Evolutionary conservation across 2,113 vertebrate species (phyloP), one percentile per base, ranked within the genome.

Genomic region (Thunnus maccoyii): DNA sequence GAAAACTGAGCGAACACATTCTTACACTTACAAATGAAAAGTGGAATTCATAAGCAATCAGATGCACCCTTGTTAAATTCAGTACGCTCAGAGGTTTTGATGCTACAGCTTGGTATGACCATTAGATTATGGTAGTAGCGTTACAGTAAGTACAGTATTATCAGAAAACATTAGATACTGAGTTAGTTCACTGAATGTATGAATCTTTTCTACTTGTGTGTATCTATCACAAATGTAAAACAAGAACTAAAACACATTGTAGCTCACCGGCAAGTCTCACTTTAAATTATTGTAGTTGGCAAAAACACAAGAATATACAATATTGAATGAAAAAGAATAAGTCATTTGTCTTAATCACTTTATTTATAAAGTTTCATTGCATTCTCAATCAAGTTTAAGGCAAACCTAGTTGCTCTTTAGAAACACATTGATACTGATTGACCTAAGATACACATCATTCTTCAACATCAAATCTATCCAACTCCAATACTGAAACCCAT

Each of bases 311-410:
- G 3, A 27, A 61, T 12, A 3, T 16, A 47, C 2, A 22, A 17
- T 13, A 22, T 4, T 17, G 27, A 62, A 7, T 65, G 1, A 55
- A 69, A 56, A 68, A 74, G 11, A 27, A 71, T 2, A 8, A 70
- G 56, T n/a, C 14, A 44, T 76, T 41, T 22, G 46, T 76, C 67
- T 63, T 71, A 90, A 88, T 90, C 27, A 86, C 54, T 94, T 94
- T 92, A 92, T 94, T 95, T 74, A 87, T 87, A 82, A 89, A 83
- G 47, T 86, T 92, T 83, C 65, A 85, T 84, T 88, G 69, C 80
- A 80, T 88, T 90, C 47, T 86, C 70, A 84, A 86, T 92, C 78
- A 88, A 78, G 54, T 84, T 91, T 69, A 86, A 86, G 61, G 61
- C 69, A 84, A 77, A 80, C 50, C 50, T 82, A 88, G 84, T 87